phyloP scores from a whole-genome alignment of 1,140 invertebrate species.

The Pemphigus obesinymphae region DNA sequence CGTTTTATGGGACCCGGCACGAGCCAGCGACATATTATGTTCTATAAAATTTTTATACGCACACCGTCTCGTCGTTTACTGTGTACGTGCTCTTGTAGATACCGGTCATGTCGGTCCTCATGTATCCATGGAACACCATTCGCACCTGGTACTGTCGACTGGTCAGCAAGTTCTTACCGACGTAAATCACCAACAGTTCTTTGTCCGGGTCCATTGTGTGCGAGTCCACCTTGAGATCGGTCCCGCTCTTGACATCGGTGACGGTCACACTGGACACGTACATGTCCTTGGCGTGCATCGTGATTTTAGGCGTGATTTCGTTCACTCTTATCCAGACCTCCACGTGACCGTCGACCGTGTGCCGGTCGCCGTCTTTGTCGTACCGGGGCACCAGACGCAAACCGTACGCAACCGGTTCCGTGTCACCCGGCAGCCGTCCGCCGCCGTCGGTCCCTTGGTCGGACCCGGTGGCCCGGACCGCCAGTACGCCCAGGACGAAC shows the following conservation, averaged over 20 bases:
- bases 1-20: too few relatives aligned
- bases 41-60: too few relatives aligned
- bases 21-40: too few relatives aligned
- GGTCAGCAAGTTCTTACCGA: not conserved
- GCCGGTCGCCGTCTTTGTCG: not conserved
- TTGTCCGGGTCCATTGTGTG: not conserved
- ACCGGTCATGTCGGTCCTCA: slow-evolving; percentile 43
- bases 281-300: not conserved
- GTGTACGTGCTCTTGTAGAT: slow-evolving; percentile 42
- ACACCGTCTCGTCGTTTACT: slow-evolving; percentile 46
- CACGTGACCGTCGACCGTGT: not conserved
- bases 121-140: slow-evolving; percentile 36
- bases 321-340: not conserved
- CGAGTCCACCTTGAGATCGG: not conserved
- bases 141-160: slow-evolving; percentile 18
- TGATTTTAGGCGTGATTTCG: not conserved
- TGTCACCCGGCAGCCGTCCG: slow-evolving; percentile 12
- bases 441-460: too few relatives aligned
- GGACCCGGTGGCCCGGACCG: not conserved
- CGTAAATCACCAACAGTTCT: not conserved
- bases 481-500: too few relatives aligned
- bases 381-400: not conserved
- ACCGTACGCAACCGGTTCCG: not conserved
- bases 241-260: not conserved
- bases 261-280: not conserved